phyloP scores from a whole-genome alignment of 2,888 invertebrate species.

The Sphaeridia pumilis region DNA sequence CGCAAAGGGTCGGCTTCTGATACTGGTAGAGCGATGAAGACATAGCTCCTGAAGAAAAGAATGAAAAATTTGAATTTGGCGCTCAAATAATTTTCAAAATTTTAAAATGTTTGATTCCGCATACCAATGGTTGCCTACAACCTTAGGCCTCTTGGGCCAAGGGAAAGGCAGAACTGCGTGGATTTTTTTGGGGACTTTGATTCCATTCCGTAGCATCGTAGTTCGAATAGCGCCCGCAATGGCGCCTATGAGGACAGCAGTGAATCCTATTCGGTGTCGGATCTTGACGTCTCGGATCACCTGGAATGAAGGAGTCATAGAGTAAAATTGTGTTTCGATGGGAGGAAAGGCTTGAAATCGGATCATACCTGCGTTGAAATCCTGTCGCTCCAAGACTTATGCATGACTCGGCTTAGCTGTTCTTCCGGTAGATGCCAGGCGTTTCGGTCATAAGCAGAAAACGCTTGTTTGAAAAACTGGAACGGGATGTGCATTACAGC shows the following conservation, averaged over 20 bases:
- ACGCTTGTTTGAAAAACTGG: constrained; percentile 25
- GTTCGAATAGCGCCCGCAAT: constrained; percentile 22
- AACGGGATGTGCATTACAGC: constrained; percentile 25
- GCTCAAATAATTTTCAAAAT: background rate
- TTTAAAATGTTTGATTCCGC: background rate
- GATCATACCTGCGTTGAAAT: too few relatives aligned
- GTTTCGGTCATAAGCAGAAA: constrained; percentile 22
- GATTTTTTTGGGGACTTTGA: constrained; percentile 23
- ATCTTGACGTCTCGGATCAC: constrained; percentile 25
- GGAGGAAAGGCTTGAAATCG: too few relatives aligned
- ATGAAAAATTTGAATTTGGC: background rate
- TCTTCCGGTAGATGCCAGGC: constrained; percentile 28
- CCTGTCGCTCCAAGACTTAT: constrained; percentile 25
- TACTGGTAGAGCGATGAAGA: constrained; percentile 24
- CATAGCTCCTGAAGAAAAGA: constrained; percentile 22
- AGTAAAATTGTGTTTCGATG: too few relatives aligned
- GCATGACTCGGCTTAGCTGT: constrained; percentile 21
- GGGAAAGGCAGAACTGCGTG: constrained; percentile 27
- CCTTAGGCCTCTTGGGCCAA: constrained; percentile 26
- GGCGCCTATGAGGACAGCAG: constrained; percentile 20
- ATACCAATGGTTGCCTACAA: constrained; percentile 29
- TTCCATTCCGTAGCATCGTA: constrained; percentile 24
- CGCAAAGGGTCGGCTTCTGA: constrained; percentile 16
- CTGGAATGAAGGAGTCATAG: too few relatives aligned
- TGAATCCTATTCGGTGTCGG: constrained; percentile 22